phyloP scores from a whole-genome alignment of 1,140 invertebrate species.

The Drosophila bocqueti region DNA sequence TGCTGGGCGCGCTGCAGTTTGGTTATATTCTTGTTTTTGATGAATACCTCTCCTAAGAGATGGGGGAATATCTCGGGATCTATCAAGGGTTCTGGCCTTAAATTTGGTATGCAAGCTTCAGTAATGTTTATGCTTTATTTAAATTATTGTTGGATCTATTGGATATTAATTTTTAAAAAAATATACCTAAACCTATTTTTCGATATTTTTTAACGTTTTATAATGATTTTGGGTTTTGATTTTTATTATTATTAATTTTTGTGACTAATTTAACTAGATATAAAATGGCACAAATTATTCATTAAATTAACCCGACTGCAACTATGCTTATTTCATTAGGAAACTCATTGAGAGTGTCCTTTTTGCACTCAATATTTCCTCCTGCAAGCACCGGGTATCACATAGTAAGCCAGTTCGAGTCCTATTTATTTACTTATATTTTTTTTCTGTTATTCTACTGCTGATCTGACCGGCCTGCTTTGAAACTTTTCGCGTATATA shows the following conservation, averaged over 20 bases:
- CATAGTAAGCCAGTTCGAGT: not conserved
- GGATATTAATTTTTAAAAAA: too few species aligned
- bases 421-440: slow-evolving; percentile 5
- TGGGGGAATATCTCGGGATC: not conserved
- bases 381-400: not conserved
- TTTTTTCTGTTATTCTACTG: slow-evolving; percentile 13
- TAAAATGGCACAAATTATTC: too few species aligned
- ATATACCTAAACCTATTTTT: too few species aligned
- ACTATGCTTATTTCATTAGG: not conserved
- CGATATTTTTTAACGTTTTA: too few species aligned
- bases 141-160: too few species aligned
- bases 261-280: too few species aligned
- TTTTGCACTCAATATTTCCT: not conserved
- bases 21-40: not conserved
- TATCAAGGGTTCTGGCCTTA: not conserved
- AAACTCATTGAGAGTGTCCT: not conserved
- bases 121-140: too few species aligned
- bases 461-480: slow-evolving; percentile 57
- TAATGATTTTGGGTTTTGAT: too few species aligned
- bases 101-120: not conserved
- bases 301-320: too few species aligned
- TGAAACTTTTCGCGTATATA: slow-evolving; percentile 13
- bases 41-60: not conserved
- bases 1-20: slow-evolving; percentile 5
- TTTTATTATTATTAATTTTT: too few species aligned